These are phyloP conservation scores for Hydroisotoma schaefferi DNA, from an alignment of 2,888 invertebrate species.

Conservation along the genomic window DNA sequence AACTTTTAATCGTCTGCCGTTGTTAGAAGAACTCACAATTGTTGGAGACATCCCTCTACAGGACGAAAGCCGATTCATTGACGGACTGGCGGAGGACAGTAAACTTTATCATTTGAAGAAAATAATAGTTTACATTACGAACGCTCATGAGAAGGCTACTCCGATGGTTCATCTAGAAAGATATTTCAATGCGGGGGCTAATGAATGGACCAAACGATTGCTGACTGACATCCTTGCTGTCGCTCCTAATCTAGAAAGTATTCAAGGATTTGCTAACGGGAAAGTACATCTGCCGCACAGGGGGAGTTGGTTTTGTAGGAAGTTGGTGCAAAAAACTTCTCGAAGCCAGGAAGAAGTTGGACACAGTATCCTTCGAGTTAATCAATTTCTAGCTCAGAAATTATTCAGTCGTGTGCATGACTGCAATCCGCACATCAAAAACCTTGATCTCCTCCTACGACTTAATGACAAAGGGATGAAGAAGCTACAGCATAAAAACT, in stretches of 20 bases:
- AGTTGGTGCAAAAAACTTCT: too few relatives aligned
- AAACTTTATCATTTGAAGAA: neutral
- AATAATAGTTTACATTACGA: neutral
- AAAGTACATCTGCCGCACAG: too few relatives aligned
- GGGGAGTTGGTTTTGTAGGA: too few relatives aligned
- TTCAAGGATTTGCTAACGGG: too few relatives aligned
- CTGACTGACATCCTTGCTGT: neutral
- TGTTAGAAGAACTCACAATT: slow-evolving; percentile 1
- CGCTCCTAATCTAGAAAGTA: slow-evolving; percentile 2
- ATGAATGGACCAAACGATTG: neutral
- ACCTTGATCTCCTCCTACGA: slow-evolving; percentile 1
- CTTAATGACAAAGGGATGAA: slow-evolving; percentile 8
- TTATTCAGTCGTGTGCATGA: neutral
- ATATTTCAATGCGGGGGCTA: neutral
- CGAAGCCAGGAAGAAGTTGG: neutral
- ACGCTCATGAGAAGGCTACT: neutral
- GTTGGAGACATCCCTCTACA: neutral
- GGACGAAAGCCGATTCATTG: neutral
- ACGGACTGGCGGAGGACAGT: neutral
- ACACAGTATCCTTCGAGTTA: neutral
- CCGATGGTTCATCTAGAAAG: neutral
- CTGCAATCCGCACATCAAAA: neutral
- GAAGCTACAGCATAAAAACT: neutral
- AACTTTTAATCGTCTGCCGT: neutral
- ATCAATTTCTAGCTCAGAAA: slow-evolving; percentile 9